These are phyloP conservation scores for Coremacera marginata DNA, from an alignment of 2,888 invertebrate species.

Conservation along the genomic window DNA sequence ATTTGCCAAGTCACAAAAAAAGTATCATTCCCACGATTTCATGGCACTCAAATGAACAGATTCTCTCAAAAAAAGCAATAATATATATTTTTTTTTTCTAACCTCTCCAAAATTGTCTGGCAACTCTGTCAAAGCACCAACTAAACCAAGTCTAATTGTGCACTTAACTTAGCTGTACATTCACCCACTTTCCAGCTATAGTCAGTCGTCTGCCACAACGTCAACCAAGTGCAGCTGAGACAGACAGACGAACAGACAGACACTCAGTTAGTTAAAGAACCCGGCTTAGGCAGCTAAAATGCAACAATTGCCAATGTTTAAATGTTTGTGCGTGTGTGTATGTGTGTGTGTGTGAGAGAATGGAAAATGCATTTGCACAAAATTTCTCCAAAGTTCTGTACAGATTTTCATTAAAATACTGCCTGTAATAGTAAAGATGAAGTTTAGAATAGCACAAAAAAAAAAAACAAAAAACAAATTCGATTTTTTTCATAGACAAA, in stretches of 20 bases:
- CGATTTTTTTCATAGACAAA: neutral
- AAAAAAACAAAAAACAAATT: neutral
- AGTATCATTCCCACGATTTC: too few relatives aligned
- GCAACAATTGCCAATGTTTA: neutral
- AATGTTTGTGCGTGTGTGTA: neutral
- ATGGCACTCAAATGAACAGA: neutral
- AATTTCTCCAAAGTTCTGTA: slow-evolving; percentile 5
- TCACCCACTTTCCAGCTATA: slow-evolving; percentile 66
- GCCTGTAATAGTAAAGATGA: neutral
- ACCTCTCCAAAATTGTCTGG: neutral
- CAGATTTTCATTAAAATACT: slow-evolving; percentile 3
- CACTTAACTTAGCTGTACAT: slow-evolving; percentile 67
- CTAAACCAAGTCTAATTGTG: neutral
- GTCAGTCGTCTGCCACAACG: slow-evolving; percentile 10
- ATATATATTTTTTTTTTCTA: neutral
- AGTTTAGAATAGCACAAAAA: neutral
- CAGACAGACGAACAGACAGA: slow-evolving; percentile 51
- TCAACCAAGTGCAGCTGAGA: slow-evolving; percentile 36
- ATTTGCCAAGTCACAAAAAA: too few relatives aligned
- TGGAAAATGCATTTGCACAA: slow-evolving; percentile 19
- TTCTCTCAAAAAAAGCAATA: neutral
- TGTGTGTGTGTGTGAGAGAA: neutral
- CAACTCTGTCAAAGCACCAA: slow-evolving; percentile 8
- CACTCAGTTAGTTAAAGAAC: neutral
- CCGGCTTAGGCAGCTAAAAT: neutral